These are phyloP conservation scores for Heterotilapia buettikoferi DNA, from an alignment of 2,113 vertebrate genomes.

Conservation along the genomic window DNA sequence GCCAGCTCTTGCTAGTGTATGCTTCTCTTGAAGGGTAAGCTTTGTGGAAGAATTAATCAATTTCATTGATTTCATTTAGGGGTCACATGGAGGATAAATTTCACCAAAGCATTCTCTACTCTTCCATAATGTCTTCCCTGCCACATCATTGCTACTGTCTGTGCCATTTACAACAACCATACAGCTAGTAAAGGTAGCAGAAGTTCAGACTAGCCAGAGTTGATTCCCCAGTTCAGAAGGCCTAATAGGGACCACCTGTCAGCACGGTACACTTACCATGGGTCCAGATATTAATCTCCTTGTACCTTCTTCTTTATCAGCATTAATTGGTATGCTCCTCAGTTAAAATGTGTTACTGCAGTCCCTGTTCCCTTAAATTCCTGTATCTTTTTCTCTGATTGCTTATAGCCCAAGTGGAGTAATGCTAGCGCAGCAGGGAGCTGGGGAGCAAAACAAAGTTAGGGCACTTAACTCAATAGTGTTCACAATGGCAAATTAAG, in stretches of 20 bases:
- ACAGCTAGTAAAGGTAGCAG: constrained; percentile 21
- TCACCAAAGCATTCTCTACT: background rate
- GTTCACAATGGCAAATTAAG: constrained; percentile 60
- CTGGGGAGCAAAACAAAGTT: constrained; percentile 51
- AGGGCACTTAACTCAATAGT: constrained; percentile 46
- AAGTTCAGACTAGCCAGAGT: constrained; percentile 11
- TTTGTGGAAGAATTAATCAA: background rate
- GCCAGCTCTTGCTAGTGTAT: background rate
- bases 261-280: constrained; percentile 11
- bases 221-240: background rate
- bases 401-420: constrained; percentile 7
- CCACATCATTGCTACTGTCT: background rate
- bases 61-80: background rate
- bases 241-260: constrained; percentile 10
- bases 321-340: constrained; percentile 8
- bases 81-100: background rate
- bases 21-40: background rate
- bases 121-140: background rate
- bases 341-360: constrained; percentile 10
- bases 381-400: background rate
- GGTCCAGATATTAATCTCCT: constrained; percentile 27
- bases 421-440: constrained; percentile 51
- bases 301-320: constrained; percentile 47
- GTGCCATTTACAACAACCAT: constrained; percentile 44
- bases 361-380: background rate